Conservation (phyloP, 2,888 invertebrate species). For the Morpho deidamia region DNA sequence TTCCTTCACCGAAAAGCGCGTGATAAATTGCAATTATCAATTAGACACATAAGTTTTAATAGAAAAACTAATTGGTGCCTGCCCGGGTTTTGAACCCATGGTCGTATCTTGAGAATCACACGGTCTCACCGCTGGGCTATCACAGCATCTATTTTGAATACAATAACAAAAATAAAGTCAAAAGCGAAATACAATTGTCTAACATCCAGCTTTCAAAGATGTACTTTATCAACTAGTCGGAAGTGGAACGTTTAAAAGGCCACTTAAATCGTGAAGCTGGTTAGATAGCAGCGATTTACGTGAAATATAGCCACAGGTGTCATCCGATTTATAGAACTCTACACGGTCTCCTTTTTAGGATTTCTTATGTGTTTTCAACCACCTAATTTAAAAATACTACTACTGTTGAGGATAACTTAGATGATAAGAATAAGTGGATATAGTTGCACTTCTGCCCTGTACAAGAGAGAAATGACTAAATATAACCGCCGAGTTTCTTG, state of each 20-base stretch:
- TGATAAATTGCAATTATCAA: too few species aligned
- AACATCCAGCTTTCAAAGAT: constrained; percentile 25
- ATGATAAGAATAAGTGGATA: too few species aligned
- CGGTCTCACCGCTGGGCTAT: too few species aligned
- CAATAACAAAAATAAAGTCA: background rate
- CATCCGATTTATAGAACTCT: constrained; percentile 53
- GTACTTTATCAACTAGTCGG: constrained; percentile 53
- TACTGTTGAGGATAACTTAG: too few species aligned
- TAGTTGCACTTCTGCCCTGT: too few species aligned
- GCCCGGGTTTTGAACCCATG: too few species aligned
- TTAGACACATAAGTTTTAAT: too few species aligned
- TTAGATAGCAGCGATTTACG: constrained; percentile 61
- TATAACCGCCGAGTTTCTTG: too few species aligned
- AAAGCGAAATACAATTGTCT: constrained; percentile 9
- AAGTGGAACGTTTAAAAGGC: constrained; percentile 57
- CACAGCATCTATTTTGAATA: background rate
- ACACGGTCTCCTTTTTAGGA: constrained; percentile 13
- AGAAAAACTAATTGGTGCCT: too few species aligned
- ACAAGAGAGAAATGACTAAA: too few species aligned
- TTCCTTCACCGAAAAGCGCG: too few species aligned
- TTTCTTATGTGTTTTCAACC: background rate
- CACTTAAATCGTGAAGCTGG: constrained; percentile 61
- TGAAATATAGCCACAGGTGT: constrained; percentile 51
- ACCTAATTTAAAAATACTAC: background rate
- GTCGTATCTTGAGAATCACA: too few species aligned